Percentiles rank a stretch among this genome's conserved stretches.
These are phyloP conservation scores for Pygoscelis adeliae DNA, from an alignment of 2,113 vertebrate species.

Conservation along the genomic window DNA sequence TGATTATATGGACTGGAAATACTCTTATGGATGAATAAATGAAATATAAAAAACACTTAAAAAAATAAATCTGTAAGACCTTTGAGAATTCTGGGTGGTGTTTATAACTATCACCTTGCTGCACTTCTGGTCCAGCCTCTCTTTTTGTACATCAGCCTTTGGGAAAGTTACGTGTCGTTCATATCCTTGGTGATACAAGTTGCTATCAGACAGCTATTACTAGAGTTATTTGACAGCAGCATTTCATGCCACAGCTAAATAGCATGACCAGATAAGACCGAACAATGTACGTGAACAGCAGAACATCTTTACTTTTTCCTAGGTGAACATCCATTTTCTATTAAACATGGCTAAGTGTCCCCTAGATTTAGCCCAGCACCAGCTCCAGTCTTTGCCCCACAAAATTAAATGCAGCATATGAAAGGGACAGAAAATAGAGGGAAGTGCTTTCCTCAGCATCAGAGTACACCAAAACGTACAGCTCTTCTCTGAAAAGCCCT, in stretches of 20 bases:
- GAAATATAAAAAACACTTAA: not conserved
- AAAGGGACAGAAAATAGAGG: not conserved
- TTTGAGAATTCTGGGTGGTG: not conserved
- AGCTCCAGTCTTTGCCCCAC: not conserved
- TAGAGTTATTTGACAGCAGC: not conserved
- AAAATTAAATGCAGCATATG: not conserved
- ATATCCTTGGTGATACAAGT: accelerated
- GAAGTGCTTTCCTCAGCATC: not conserved
- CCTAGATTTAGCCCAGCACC: not conserved
- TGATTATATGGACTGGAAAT: not conserved
- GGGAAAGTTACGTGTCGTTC: not conserved
- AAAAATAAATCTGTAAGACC: not conserved
- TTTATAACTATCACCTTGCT: not conserved
- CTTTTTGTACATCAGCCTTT: not conserved
- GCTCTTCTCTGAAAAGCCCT: not conserved
- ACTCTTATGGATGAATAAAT: not conserved
- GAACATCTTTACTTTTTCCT: not conserved
- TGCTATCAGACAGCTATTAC: not conserved
- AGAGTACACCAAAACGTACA: not conserved
- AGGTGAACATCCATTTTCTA: not conserved
- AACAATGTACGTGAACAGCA: not conserved
- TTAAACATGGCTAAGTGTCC: not conserved
- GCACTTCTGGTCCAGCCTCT: not conserved
- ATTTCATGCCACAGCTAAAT: not conserved
- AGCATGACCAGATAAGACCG: not conserved